Base-by-base conservation (phyloP, 1,140 invertebrate species). In the Marisa cornuarietis region DNA sequence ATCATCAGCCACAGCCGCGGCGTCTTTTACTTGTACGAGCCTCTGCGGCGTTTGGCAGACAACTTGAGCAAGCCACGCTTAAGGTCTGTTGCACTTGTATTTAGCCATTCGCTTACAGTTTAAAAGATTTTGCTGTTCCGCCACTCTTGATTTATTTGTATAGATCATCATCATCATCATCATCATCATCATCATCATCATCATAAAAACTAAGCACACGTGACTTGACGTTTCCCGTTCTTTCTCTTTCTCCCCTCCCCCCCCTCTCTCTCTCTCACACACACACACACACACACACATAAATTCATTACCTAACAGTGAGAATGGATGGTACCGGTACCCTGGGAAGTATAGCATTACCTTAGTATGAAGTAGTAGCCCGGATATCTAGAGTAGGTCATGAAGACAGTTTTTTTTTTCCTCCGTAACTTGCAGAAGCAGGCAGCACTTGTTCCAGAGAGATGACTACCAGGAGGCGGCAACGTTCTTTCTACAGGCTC, bases 11-110 rank as follows among this genome's bases (percentile, higher is more conserved):
- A 78, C 31, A 49, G 22, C 5, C 65, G 10, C 10, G 61, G 54
- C 26, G 76, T 78, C 16, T 78, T 51, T 22, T 78, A 78, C 49
- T 63, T 78, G 18, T 78, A 54, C 22, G 76, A 78, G 54, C 76
- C 76, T 20, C 66, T 78, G 3, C 24, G 7, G 22, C 26, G 13
- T 51, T 7, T 62, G 18, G 73, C 62, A 54, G 20, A 26, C 0
- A 42, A 7, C 52, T n/a, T 63, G 52, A 63, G 73, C 58, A 26
- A 62, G 49, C 71, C 20, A 20, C 24, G 20, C 63, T 22, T 22
- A 11, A 22, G 63, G 68, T 72, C 31, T 72, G 24, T 72, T 31
- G 20, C 7, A 51, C 14, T 0, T 31, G 26, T 31, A 0, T 26
- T 3, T n/a, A 13, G 8, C 0, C 8, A 20, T 20, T 42, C 26